Evolutionary conservation across 2,888 invertebrate species (phyloP), one percentile per base, ranked within the genome.

Genomic region (Acleris sparsana): DNA sequence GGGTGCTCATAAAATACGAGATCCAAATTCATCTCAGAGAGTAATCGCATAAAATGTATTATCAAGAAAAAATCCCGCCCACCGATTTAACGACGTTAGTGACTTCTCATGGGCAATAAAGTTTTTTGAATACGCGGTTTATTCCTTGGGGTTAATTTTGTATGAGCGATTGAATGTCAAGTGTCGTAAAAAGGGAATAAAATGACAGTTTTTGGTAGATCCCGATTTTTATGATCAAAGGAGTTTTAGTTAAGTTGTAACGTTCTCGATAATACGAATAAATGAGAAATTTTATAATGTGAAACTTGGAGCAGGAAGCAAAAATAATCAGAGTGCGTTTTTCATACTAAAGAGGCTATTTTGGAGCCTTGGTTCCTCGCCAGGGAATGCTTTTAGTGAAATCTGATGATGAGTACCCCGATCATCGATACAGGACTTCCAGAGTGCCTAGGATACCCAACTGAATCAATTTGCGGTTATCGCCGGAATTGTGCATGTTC

Each of bases 61-160:
- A 85, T 85, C 83, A 79, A 80, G 79, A 72, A 75, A 75, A 80
- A 80, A 75, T 77, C 79, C 80, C 73, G 73, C 72, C 75, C 22
- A 51, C 77, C 80, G 78, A 80, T 82, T 81, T 79, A 78, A 76
- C 78, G 79, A 86, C 83, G 86, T 85, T 86, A 86, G 80, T 86
- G 80, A 82, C 80, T 79, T 72, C 88, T 89, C 89, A 89, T 86
- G 80, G 80, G 58, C 72, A 72, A 84, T 89, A 88, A 87, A 89
- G 77, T 80, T 80, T 79, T 84, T 82, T 80, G 80, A 82, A 81
- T 81, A 76, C 75, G 72, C 73, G 72, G 73, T 75, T 71, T 72
- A 70, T 67, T 61, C 51, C 67, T 68, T 59, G 62, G 68, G 70
- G 70, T 74, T 69, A 74, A 77, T 80, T 73, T 78, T 72, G 74